phyloP scores from a whole-genome alignment of 1,140 invertebrate species.

The Schlechtendalia chinensis region DNA sequence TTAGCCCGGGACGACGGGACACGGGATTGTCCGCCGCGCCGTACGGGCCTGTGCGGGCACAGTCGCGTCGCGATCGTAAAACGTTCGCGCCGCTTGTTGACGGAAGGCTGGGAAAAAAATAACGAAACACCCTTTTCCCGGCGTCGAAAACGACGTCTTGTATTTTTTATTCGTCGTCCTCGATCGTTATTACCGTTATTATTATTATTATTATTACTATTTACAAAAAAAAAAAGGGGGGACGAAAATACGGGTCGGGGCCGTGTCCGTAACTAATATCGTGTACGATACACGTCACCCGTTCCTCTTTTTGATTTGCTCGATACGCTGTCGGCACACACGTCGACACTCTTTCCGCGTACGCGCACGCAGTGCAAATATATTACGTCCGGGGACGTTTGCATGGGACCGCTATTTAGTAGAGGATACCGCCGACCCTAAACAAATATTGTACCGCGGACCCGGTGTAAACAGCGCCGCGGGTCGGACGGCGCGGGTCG shows the following conservation, averaged over 20 bases:
- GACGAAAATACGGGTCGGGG: slow-evolving; percentile 12
- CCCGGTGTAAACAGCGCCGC: background rate
- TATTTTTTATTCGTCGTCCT: slow-evolving; percentile 24
- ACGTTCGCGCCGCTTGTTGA: too few species aligned
- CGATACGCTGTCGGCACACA: slow-evolving; percentile 43
- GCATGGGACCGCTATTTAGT: slow-evolving; percentile 37
- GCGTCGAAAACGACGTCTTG: slow-evolving; percentile 28
- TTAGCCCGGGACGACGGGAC: slow-evolving; percentile 16
- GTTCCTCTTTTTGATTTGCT: slow-evolving; percentile 48
- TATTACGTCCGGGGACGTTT: slow-evolving; percentile 46
- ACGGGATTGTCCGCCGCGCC: too few species aligned
- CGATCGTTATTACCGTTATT: slow-evolving; percentile 10
- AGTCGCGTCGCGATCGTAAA: slow-evolving; percentile 33
- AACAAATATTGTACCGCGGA: slow-evolving; percentile 37
- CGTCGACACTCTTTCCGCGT: slow-evolving; percentile 27
- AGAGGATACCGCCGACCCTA: slow-evolving; percentile 45
- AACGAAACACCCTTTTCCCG: background rate
- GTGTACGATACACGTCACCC: slow-evolving; percentile 15
- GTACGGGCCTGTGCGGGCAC: background rate
- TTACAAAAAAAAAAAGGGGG: slow-evolving; percentile 36
- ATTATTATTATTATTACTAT: slow-evolving; percentile 37
- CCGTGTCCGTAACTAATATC: background rate
- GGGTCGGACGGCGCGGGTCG: background rate
- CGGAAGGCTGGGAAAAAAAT: slow-evolving; percentile 17
- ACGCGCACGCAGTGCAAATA: slow-evolving; percentile 19